Conservation (phyloP, 1,140 invertebrate species). For the Macrobrachium rosenbergii region DNA sequence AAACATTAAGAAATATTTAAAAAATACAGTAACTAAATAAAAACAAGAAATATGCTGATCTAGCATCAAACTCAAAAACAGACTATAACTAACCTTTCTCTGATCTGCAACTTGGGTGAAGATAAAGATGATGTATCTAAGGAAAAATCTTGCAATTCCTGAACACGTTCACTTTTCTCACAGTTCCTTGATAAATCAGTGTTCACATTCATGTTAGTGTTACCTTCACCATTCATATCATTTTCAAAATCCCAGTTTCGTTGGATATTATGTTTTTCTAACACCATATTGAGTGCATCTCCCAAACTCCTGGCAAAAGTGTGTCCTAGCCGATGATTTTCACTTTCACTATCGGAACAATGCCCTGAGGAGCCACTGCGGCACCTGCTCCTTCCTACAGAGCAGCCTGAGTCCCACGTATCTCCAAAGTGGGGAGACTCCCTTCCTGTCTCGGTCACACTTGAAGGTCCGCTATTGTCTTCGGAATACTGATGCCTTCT, state of each 20-base stretch:
- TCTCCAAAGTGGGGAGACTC: slow-evolving; percentile 42
- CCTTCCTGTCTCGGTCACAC: slow-evolving; percentile 18
- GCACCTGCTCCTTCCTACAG: background rate
- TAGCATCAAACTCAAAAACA: too few species aligned
- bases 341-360: slow-evolving; percentile 27
- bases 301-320: slow-evolving; percentile 16
- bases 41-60: too few species aligned
- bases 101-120: too few species aligned
- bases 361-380: slow-evolving; percentile 38
- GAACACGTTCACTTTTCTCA: background rate
- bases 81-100: too few species aligned
- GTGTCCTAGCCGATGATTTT: background rate
- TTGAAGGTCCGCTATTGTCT: slow-evolving; percentile 12
- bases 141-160: background rate
- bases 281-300: slow-evolving; percentile 31
- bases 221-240: background rate
- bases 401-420: slow-evolving; percentile 44
- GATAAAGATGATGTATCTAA: background rate
- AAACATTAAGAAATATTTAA: too few species aligned
- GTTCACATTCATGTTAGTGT: too few species aligned
- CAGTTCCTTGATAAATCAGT: background rate
- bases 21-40: too few species aligned
- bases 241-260: background rate
- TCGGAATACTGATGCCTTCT: background rate
- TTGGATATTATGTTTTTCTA: slow-evolving; percentile 12